These are phyloP conservation scores for Synchiropus splendidus DNA, from an alignment of 2,113 vertebrate species.

Conservation along the genomic window DNA sequence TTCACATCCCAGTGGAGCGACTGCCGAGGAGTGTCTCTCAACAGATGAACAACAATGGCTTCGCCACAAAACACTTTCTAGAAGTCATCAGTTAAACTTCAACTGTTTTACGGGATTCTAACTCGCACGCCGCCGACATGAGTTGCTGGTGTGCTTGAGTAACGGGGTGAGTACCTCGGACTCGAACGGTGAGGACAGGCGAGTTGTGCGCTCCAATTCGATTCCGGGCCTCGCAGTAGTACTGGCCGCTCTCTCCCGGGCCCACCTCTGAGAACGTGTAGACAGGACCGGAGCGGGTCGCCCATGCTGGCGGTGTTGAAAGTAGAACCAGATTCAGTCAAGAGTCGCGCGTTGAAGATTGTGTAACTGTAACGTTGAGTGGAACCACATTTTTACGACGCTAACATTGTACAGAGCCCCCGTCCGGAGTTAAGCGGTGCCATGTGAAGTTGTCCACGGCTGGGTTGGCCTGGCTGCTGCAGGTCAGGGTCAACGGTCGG, in stretches of 20 bases:
- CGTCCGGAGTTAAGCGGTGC: constrained; percentile 56
- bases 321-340: too few relatives aligned
- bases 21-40: background rate
- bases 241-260: constrained; percentile 63
- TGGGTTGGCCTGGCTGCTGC: constrained; percentile 68
- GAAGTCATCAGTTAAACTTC: background rate
- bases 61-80: too few relatives aligned
- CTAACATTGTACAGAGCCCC: constrained; percentile 52
- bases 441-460: constrained; percentile 73
- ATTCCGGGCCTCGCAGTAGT: constrained; percentile 70
- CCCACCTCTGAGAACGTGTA: constrained; percentile 67
- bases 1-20: background rate
- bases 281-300: constrained; percentile 56
- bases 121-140: background rate
- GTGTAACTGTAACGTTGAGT: constrained; percentile 15
- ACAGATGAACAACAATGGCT: constrained; percentile 3
- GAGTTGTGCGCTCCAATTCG: constrained; percentile 65
- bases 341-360: background rate
- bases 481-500: constrained; percentile 65
- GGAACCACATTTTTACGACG: constrained; percentile 31
- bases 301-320: constrained; percentile 41
- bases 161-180: too few relatives aligned
- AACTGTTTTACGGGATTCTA: too few relatives aligned
- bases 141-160: background rate
- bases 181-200: constrained; percentile 64